These are phyloP conservation scores for Gonatopus flavifemur DNA, from an alignment of 1,140 invertebrate genomes.

Conservation along the genomic window DNA sequence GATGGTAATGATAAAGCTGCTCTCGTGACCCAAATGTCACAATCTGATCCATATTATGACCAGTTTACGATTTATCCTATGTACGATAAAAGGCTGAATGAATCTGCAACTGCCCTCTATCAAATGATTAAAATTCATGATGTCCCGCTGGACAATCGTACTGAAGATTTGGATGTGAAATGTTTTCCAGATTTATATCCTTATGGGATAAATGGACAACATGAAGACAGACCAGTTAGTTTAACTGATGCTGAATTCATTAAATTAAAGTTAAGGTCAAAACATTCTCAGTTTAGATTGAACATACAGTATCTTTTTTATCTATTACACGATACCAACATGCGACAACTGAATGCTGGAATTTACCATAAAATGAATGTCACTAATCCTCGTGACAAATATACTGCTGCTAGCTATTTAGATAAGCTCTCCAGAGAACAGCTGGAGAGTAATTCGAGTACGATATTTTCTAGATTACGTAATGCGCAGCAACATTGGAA, in stretches of 20 bases:
- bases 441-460: conserved; percentile 20
- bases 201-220: conserved; percentile 31
- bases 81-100: conserved; percentile 32
- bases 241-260: conserved; percentile 33
- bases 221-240: conserved; percentile 15
- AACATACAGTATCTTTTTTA: no score
- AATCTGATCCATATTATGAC: conserved; percentile 30
- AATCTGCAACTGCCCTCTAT: conserved; percentile 29
- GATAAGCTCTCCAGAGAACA: conserved; percentile 26
- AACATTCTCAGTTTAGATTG: conserved; percentile 29
- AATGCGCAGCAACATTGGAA: no score
- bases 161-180: conserved; percentile 29
- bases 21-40: conserved; percentile 24
- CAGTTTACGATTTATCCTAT: conserved; percentile 38
- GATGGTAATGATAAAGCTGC: conserved; percentile 8
- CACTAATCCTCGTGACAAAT: conserved; percentile 26
- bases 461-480: no score
- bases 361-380: conserved; percentile 43
- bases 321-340: no score
- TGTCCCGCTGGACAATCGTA: conserved; percentile 24
- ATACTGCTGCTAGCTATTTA: conserved; percentile 31
- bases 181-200: conserved; percentile 42
- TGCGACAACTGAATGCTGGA: no score
- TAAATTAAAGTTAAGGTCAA: conserved; percentile 30
- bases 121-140: conserved; percentile 38